Percentiles rank a stretch among this genome's conserved stretches.
Evolutionary conservation across 2,113 vertebrate genomes (phyloP).

Genomic region (Crotalus viridis): DNA sequence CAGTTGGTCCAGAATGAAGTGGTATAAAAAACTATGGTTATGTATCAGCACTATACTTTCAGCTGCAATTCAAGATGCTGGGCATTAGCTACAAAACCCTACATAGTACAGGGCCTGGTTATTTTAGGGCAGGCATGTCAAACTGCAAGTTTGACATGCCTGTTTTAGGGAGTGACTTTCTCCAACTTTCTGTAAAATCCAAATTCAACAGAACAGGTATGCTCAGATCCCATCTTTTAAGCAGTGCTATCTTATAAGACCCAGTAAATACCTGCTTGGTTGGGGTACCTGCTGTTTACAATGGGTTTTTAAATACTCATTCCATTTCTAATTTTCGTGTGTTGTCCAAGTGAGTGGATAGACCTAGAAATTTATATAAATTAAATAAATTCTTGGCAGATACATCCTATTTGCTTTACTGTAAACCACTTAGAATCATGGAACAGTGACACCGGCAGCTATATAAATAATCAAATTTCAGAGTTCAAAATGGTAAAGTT

Average conservation of each 20-base stretch:
- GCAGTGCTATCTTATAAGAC: not conserved
- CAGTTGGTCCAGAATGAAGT: not conserved
- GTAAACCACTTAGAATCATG: not conserved
- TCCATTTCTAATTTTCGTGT: not conserved
- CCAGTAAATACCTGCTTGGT: not conserved
- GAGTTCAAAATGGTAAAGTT: not conserved
- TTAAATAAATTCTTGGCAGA: not conserved
- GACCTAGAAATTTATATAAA: not conserved
- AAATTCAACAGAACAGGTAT: not conserved
- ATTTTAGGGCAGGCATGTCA: too few relatives aligned
- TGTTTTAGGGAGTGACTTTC: not conserved
- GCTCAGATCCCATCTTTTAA: not conserved
- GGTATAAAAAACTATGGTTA: not conserved
- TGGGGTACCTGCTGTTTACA: not conserved
- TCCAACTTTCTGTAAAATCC: not conserved
- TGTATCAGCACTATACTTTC: not conserved
- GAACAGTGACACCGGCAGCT: not conserved
- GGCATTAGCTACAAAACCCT: not conserved
- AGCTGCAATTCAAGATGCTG: not conserved
- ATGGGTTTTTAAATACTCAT: not conserved
- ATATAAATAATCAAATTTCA: not conserved
- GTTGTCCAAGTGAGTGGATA: not conserved
- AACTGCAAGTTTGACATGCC: too few relatives aligned
- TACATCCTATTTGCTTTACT: not conserved
- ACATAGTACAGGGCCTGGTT: not conserved